These are phyloP conservation scores for Harpagoxenus sublaevis DNA, from an alignment of 2,888 invertebrate species.

Conservation along the genomic window DNA sequence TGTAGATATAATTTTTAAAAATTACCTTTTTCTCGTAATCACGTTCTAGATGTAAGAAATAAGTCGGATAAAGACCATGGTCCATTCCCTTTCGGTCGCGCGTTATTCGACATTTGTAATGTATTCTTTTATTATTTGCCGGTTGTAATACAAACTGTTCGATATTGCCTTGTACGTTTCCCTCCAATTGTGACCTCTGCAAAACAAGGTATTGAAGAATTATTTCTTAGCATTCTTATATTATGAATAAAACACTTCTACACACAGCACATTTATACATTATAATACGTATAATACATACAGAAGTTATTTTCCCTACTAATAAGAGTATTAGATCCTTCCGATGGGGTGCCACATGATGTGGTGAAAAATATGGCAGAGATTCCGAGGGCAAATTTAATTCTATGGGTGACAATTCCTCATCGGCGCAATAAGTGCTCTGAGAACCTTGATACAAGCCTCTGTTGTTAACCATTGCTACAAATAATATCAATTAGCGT, in stretches of 20 bases:
- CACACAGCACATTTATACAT: neutral
- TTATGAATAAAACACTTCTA: neutral
- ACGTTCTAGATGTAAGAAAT: slow-evolving; percentile 98
- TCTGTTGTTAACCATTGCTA: slow-evolving; percentile 81
- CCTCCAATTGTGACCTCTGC: slow-evolving; percentile 90
- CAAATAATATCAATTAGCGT: slow-evolving; percentile 25
- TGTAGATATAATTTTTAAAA: neutral
- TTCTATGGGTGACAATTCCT: slow-evolving; percentile 86
- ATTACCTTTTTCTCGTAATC: slow-evolving; percentile 97
- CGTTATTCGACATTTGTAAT: slow-evolving; percentile 98
- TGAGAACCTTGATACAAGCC: slow-evolving; percentile 80
- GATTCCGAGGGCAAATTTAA: too few species aligned
- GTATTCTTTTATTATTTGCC: slow-evolving; percentile 93
- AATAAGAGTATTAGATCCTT: too few species aligned
- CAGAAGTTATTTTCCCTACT: too few species aligned
- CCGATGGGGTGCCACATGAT: too few species aligned
- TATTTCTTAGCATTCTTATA: neutral
- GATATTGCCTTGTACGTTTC: slow-evolving; percentile 95
- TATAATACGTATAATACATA: too few species aligned
- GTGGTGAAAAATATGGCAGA: too few species aligned
- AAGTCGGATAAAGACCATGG: slow-evolving; percentile 98
- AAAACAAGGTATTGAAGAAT: slow-evolving; percentile 47
- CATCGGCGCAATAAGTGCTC: slow-evolving; percentile 83
- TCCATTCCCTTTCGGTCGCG: slow-evolving; percentile 99
- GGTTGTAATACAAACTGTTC: slow-evolving; percentile 97